These are phyloP conservation scores for Caloenas nicobarica DNA, from an alignment of 2,113 vertebrate species.

Conservation along the genomic window DNA sequence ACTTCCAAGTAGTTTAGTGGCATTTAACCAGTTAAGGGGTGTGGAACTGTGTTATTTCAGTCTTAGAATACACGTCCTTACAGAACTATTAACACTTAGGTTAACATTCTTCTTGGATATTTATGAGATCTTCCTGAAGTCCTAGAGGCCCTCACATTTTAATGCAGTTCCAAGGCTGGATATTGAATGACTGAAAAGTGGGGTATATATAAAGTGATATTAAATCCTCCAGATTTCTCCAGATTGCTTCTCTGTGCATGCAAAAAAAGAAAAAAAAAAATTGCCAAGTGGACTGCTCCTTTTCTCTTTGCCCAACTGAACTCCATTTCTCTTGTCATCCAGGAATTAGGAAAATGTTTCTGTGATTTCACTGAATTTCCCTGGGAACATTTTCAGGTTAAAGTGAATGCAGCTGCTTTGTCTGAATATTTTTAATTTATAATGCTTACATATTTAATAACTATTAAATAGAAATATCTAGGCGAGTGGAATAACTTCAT, in stretches of 20 bases:
- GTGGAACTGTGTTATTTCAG: neutral
- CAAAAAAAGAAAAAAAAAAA: neutral
- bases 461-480: neutral
- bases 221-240: neutral
- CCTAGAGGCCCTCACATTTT: neutral
- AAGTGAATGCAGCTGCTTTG: neutral
- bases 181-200: neutral
- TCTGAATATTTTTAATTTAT: neutral
- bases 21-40: neutral
- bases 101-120: neutral
- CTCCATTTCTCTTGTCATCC: neutral
- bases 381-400: neutral
- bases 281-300: neutral
- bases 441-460: neutral
- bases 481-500: neutral
- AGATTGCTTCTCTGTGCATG: neutral
- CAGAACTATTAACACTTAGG: neutral
- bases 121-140: neutral
- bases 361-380: neutral
- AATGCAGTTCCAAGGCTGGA: neutral
- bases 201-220: neutral
- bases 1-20: neutral
- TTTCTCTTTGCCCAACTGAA: neutral
- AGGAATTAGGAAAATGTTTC: neutral
- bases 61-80: neutral